A percentile compares a stretch with the other conserved stretches of the same genome.
These are phyloP conservation scores for Drosophila orena DNA, from an alignment of 1,140 invertebrate species.

Conservation along the genomic window DNA sequence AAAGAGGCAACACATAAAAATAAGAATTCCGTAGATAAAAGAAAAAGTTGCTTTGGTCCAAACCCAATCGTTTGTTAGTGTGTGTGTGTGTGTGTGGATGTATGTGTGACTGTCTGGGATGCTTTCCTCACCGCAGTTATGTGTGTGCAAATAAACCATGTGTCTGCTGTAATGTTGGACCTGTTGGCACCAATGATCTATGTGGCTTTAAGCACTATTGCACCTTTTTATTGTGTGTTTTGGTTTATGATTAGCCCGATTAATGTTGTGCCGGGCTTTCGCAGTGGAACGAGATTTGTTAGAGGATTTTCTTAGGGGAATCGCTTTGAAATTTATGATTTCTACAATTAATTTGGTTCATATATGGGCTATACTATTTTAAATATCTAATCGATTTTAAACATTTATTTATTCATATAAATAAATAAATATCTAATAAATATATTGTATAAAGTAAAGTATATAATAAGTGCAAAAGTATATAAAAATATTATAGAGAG, in stretches of 20 bases:
- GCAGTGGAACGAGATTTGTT: background rate
- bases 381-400: too few species aligned
- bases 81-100: constrained; percentile 5
- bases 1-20: constrained; percentile 59
- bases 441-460: too few species aligned
- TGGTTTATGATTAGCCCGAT: constrained; percentile 39
- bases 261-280: constrained; percentile 22
- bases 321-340: background rate
- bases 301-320: background rate
- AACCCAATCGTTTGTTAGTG: constrained; percentile 25
- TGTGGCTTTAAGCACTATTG: constrained; percentile 33
- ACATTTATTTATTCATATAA: too few species aligned
- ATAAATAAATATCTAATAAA: too few species aligned
- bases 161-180: constrained; percentile 50
- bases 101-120: constrained; percentile 33
- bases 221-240: constrained; percentile 44
- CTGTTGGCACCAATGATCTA: constrained; percentile 57
- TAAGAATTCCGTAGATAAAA: constrained; percentile 61
- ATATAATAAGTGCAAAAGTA: too few species aligned
- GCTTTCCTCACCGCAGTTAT: constrained; percentile 26
- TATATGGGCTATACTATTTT: too few species aligned
- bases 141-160: constrained; percentile 16
- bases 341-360: too few species aligned
- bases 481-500: too few species aligned
- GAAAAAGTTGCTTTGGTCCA: constrained; percentile 69